Percentiles rank a stretch among this genome's conserved stretches.
Evolutionary conservation across 2,888 invertebrate species (phyloP).

Genomic region (Agonopterix heracliana): DNA sequence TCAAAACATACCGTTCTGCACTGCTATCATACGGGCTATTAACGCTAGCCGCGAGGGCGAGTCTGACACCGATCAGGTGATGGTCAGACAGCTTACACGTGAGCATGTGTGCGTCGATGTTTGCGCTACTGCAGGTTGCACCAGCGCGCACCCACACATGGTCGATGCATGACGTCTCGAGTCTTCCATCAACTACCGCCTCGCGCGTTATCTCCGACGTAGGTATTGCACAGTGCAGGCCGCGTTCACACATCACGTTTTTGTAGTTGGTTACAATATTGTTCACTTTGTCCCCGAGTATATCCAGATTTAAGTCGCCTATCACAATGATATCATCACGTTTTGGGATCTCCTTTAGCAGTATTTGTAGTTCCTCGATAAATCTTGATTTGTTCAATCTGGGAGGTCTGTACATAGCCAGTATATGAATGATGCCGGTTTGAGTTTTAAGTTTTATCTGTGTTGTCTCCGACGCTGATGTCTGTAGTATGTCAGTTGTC

Average conservation of each 20-base stretch:
- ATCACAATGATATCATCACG: background rate
- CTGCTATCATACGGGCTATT: too few relatives aligned
- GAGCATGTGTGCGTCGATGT: too few relatives aligned
- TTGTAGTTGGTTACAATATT: background rate
- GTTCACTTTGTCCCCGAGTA: background rate
- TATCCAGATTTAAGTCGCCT: background rate
- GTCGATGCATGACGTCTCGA: too few relatives aligned
- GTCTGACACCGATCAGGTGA: too few relatives aligned
- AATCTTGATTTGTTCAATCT: background rate
- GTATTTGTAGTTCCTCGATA: background rate
- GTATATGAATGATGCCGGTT: background rate
- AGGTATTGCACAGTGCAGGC: background rate
- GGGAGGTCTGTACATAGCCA: background rate
- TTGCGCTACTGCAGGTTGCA: too few relatives aligned
- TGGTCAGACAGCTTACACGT: too few relatives aligned
- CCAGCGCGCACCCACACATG: too few relatives aligned
- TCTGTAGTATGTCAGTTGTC: background rate
- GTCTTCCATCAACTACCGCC: background rate
- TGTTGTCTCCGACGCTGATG: background rate
- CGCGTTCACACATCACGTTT: background rate
- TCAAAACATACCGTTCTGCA: too few relatives aligned
- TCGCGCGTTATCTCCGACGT: background rate
- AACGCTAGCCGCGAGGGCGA: too few relatives aligned
- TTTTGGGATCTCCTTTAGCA: background rate
- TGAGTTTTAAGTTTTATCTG: background rate